Percentiles rank a stretch among this genome's conserved stretches.
These are phyloP conservation scores for Corythaixoides concolor DNA, from an alignment of 2,113 vertebrate genomes.

Conservation along the genomic window DNA sequence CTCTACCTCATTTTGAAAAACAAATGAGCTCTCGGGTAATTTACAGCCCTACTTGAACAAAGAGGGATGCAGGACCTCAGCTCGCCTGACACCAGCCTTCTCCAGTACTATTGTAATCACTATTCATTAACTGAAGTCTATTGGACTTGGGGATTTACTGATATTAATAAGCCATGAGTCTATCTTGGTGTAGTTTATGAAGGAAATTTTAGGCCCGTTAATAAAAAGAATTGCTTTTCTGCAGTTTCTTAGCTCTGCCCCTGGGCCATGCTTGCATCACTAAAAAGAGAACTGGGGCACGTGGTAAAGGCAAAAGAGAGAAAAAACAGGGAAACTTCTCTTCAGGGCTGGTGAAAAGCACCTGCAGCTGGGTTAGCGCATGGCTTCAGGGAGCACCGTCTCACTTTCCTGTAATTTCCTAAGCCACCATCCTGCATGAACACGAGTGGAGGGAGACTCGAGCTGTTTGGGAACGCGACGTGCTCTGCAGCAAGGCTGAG, in stretches of 20 bases:
- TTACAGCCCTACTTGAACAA: background rate
- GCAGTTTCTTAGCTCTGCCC: background rate
- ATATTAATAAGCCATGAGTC: constrained; percentile 11
- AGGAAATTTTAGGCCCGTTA: background rate
- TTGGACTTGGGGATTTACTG: background rate
- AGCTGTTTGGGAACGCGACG: background rate
- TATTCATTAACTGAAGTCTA: constrained; percentile 35
- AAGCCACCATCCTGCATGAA: background rate
- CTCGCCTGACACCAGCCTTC: background rate
- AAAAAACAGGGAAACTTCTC: background rate
- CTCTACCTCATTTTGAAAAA: background rate
- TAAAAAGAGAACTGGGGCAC: background rate
- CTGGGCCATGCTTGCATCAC: background rate
- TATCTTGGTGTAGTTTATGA: background rate
- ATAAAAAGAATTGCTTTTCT: background rate
- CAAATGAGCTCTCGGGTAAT: background rate
- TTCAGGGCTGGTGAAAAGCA: background rate
- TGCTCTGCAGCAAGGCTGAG: background rate
- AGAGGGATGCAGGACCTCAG: background rate
- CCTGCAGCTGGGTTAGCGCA: background rate
- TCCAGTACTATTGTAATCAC: background rate
- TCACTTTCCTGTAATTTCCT: background rate
- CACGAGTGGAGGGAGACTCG: background rate
- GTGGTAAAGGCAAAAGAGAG: background rate
- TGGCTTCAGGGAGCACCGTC: background rate